These are phyloP conservation scores for Dinothrombium tinctorium DNA, from an alignment of 1,140 invertebrate species.

Conservation along the genomic window DNA sequence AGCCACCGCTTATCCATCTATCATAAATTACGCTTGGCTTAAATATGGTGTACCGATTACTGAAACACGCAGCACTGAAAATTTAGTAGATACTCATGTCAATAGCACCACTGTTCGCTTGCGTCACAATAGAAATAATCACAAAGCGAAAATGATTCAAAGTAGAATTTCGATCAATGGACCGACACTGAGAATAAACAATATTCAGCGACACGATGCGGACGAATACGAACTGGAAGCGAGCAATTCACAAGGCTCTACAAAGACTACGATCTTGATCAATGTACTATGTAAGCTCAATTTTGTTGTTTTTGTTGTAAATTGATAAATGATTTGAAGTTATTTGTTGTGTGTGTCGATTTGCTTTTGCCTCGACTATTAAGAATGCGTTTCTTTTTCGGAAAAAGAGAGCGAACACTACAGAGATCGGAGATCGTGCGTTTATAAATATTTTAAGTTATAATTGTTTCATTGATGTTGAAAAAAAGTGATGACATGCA, in stretches of 20 bases:
- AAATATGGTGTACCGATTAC: conserved; percentile 13
- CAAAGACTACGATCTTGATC: conserved; percentile 10
- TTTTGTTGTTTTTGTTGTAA: conserved; percentile 1
- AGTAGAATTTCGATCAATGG: conserved; percentile 1
- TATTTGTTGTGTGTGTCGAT: too few species aligned
- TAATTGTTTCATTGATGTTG: too few species aligned
- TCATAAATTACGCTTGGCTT: conserved; percentile 60
- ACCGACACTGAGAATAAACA: conserved; percentile 11
- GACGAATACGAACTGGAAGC: conserved; percentile 14
- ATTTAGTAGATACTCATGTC: neutral
- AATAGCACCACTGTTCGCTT: neutral
- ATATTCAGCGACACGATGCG: conserved; percentile 8
- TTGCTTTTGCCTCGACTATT: too few species aligned
- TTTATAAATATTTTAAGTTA: too few species aligned
- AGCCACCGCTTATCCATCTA: conserved; percentile 56
- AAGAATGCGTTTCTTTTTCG: too few species aligned
- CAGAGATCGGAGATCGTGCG: too few species aligned
- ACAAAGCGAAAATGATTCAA: neutral
- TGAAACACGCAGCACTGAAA: neutral
- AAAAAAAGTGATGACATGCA: too few species aligned
- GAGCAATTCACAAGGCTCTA: conserved; percentile 12
- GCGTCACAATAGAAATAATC: neutral
- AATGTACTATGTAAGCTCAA: conserved; percentile 14
- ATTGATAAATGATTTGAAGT: neutral
- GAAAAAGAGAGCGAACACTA: too few species aligned